These are phyloP conservation scores for Allacma fusca DNA, from an alignment of 2,888 invertebrate species.

Conservation along the genomic window DNA sequence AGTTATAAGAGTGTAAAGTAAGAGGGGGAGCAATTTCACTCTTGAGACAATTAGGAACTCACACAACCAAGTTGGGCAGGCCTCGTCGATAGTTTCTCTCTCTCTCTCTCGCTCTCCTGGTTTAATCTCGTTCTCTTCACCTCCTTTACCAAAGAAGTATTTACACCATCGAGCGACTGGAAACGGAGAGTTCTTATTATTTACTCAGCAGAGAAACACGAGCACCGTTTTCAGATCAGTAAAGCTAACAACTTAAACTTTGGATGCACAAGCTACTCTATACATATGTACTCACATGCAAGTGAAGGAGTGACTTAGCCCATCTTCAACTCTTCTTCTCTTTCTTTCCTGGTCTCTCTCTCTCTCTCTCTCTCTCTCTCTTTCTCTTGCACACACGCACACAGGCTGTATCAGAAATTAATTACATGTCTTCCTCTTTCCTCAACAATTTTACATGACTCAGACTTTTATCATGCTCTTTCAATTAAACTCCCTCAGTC, in stretches of 20 bases:
- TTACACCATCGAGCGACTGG: not conserved
- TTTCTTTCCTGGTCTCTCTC: not conserved
- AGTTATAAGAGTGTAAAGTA: slow-evolving; percentile 29
- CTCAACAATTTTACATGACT: not conserved
- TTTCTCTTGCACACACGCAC: not conserved
- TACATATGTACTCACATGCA: not conserved
- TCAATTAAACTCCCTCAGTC: not conserved
- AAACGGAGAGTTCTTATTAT: slow-evolving; percentile 29
- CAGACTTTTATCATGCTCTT: slow-evolving; percentile 14
- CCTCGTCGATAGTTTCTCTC: slow-evolving; percentile 12
- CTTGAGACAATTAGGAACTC: slow-evolving; percentile 51
- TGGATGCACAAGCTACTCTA: not conserved
- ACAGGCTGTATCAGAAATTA: slow-evolving; percentile 16
- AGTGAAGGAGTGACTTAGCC: not conserved
- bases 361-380: slow-evolving; percentile 7
- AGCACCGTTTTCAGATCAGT: not conserved
- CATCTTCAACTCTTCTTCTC: slow-evolving; percentile 16
- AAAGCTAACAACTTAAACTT: slow-evolving; percentile 15
- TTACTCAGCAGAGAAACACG: slow-evolving; percentile 14
- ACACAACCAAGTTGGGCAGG: slow-evolving; percentile 16
- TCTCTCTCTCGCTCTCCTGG: slow-evolving; percentile 3
- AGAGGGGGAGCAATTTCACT: slow-evolving; percentile 40
- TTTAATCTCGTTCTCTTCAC: slow-evolving; percentile 31
- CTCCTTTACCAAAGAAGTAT: slow-evolving; percentile 26
- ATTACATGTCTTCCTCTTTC: slow-evolving; percentile 17